Conservation (phyloP, 1,140 invertebrate genomes). For the Sminthurides bifidus region DNA sequence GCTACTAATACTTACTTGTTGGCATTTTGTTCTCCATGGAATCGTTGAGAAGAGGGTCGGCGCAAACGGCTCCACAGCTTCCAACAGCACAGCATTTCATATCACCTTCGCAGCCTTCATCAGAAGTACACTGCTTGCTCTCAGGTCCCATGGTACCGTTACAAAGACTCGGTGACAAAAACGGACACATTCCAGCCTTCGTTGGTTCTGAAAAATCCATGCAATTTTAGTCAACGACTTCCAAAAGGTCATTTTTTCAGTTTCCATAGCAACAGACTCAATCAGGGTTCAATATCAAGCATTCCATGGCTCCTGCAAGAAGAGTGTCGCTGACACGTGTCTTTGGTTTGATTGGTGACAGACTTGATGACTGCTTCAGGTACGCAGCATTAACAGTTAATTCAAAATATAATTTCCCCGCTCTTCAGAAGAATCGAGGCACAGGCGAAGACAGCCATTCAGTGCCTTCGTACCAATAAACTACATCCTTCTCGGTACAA, state of each 20-base stretch:
- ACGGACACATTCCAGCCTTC: constrained; percentile 35
- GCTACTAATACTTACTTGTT: constrained; percentile 35
- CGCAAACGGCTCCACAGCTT: constrained; percentile 29
- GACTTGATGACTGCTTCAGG: no score
- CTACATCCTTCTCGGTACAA: no score
- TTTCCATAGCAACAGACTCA: constrained; percentile 1
- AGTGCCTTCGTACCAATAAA: no score
- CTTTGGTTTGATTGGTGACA: no score
- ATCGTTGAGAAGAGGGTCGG: constrained; percentile 31
- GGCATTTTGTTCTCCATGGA: constrained; percentile 28
- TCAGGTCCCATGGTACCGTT: constrained; percentile 14
- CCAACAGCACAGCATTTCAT: constrained; percentile 34
- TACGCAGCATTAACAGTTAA: no score
- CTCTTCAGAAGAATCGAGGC: no score
- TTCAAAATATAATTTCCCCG: no score
- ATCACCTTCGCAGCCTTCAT: constrained; percentile 29
- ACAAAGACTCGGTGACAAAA: constrained; percentile 28
- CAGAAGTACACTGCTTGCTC: constrained; percentile 29
- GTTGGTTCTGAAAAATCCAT: constrained; percentile 30
- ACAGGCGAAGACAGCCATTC: no score
- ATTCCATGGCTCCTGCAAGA: no score
- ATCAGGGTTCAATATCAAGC: not conserved
- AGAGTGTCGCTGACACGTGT: no score
- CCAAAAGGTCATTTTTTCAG: no score
- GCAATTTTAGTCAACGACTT: no score